Evolutionary conservation across 2,113 vertebrate genomes (phyloP).

Genomic region (Irena cyanogastra): DNA sequence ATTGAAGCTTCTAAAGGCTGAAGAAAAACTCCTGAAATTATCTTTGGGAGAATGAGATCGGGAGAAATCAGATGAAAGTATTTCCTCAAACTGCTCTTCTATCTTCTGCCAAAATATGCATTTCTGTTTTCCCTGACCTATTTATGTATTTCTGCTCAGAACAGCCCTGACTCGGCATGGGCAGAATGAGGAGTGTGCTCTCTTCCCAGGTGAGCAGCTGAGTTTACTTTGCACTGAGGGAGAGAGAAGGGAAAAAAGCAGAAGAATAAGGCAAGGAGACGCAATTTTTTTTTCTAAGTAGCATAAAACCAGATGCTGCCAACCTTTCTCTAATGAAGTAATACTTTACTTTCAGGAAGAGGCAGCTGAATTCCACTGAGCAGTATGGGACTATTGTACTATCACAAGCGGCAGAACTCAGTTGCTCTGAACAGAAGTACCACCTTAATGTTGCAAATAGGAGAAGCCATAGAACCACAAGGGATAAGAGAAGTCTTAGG

Average conservation of each 20-base stretch:
- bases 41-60: background rate
- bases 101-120: background rate
- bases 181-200: background rate
- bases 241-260: background rate
- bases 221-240: background rate
- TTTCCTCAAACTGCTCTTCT: constrained; percentile 14
- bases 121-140: background rate
- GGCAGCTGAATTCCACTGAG: background rate
- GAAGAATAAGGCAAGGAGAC: background rate
- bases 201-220: background rate
- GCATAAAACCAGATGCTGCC: background rate
- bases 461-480: background rate
- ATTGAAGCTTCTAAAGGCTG: background rate
- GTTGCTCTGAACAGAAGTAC: background rate
- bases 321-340: background rate
- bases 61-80: background rate
- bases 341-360: background rate
- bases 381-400: background rate
- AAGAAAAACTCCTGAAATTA: background rate
- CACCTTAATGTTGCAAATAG: background rate
- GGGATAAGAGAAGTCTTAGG: background rate
- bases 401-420: background rate
- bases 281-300: background rate
- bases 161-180: background rate
- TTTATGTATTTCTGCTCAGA: background rate